Evolutionary conservation across 2,113 vertebrate genomes (phyloP).

Genomic region (Pungitius pungitius): DNA sequence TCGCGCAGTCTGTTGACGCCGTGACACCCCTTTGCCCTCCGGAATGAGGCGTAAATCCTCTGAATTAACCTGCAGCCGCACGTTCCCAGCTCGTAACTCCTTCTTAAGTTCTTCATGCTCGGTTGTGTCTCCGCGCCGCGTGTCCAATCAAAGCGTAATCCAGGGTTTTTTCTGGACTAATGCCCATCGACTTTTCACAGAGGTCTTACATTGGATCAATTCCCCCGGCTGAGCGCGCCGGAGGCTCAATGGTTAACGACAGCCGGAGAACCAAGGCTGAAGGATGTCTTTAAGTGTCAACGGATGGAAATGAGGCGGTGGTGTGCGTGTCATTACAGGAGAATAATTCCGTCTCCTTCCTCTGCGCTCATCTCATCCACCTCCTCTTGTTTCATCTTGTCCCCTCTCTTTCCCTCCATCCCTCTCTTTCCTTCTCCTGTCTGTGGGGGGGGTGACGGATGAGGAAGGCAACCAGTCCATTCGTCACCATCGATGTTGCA

Average conservation of each 20-base stretch:
- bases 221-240: constrained; percentile 26
- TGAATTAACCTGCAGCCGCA: constrained; percentile 51
- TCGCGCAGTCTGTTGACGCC: neutral
- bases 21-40: constrained; percentile 48
- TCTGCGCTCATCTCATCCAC: neutral
- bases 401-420: neutral
- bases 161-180: constrained; percentile 47
- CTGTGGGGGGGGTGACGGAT: constrained; percentile 61
- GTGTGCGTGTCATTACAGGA: constrained; percentile 28
- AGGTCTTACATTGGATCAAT: constrained; percentile 64
- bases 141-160: constrained; percentile 57
- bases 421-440: constrained; percentile 18
- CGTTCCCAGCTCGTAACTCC: constrained; percentile 34
- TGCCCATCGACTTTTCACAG: constrained; percentile 66
- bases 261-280: constrained; percentile 5
- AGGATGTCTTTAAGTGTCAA: constrained; percentile 42
- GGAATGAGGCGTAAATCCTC: constrained; percentile 25
- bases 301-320: constrained; percentile 28
- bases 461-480: constrained; percentile 51
- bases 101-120: constrained; percentile 46
- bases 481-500: constrained; percentile 52
- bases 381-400: neutral
- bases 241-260: constrained; percentile 50
- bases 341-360: constrained; percentile 7
- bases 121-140: neutral